Evolutionary conservation across 2,888 invertebrate species (phyloP).

Genomic region (Epistrophella euchroma): DNA sequence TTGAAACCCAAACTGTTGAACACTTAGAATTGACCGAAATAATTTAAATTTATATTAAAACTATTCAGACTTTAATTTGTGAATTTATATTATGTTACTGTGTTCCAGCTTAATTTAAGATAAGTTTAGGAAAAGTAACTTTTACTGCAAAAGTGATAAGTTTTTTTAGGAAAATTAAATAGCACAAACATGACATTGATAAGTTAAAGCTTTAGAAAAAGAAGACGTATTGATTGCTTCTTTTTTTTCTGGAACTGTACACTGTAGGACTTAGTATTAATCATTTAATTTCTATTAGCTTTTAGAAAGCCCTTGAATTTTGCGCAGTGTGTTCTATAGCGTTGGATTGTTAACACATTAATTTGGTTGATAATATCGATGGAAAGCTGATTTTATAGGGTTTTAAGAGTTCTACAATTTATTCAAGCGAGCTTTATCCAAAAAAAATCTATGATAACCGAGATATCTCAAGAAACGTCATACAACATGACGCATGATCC

Average conservation of each 20-base stretch:
- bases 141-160: constrained; percentile 35
- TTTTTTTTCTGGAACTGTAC: constrained; percentile 21
- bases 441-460: no score
- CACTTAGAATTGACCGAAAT: neutral
- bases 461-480: no score
- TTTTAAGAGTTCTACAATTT: no score
- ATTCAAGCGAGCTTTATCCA: no score
- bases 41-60: neutral
- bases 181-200: constrained; percentile 62
- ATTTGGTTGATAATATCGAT: no score
- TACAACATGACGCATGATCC: no score
- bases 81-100: constrained; percentile 10
- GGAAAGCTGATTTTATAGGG: no score
- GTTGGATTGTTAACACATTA: no score
- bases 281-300: neutral
- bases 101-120: constrained; percentile 50
- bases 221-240: constrained; percentile 2
- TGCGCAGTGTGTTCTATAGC: no score
- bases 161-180: constrained; percentile 15
- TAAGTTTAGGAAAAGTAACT: constrained; percentile 55
- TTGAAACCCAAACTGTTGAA: constrained; percentile 2
- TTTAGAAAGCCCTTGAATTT: no score
- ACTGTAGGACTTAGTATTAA: constrained; percentile 30
- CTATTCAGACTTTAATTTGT: constrained; percentile 37
- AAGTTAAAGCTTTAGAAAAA: constrained; percentile 48